These are phyloP conservation scores for Danio rerio DNA, from an alignment of 2,113 vertebrate genomes.

Conservation along the genomic window DNA sequence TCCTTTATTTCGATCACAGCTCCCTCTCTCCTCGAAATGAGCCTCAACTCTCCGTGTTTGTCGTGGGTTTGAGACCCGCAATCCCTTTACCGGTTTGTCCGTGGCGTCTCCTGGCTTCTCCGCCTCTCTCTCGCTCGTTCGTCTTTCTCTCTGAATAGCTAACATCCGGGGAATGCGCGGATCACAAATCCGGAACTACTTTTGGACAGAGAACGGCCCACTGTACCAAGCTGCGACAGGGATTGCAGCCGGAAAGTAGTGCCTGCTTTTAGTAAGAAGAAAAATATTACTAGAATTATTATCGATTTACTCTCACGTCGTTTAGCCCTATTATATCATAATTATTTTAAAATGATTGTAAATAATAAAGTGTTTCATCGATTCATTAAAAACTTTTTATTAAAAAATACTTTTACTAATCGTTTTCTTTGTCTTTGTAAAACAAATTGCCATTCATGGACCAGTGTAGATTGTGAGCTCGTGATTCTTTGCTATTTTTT, in stretches of 20 bases:
- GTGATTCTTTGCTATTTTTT: too few relatives aligned
- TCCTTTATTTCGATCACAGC: conserved; percentile 62
- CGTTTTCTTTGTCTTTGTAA: too few relatives aligned
- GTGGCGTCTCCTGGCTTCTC: conserved; percentile 75
- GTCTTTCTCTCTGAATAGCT: conserved; percentile 77
- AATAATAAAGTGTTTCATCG: not conserved
- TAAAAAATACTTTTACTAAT: too few relatives aligned
- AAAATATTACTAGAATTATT: not conserved
- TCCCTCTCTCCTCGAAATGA: conserved; percentile 52
- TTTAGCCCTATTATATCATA: too few relatives aligned
- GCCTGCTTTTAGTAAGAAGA: conserved; percentile 39
- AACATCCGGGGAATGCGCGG: conserved; percentile 80
- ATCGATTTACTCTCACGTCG: too few relatives aligned
- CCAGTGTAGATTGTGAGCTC: too few relatives aligned
- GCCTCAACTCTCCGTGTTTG: conserved; percentile 63
- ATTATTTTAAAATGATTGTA: not conserved
- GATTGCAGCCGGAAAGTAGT: conserved; percentile 71
- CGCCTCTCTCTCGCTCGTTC: conserved; percentile 72
- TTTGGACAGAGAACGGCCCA: conserved; percentile 67
- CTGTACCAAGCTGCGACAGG: conserved; percentile 58
- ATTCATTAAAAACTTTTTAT: not conserved
- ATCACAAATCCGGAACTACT: conserved; percentile 79
- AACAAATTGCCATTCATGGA: too few relatives aligned
- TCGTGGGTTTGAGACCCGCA: conserved; percentile 68
- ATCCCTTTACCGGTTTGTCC: conserved; percentile 72